These are phyloP conservation scores for Vesta saturnalis DNA, from an alignment of 2,888 invertebrate species.

Conservation along the genomic window DNA sequence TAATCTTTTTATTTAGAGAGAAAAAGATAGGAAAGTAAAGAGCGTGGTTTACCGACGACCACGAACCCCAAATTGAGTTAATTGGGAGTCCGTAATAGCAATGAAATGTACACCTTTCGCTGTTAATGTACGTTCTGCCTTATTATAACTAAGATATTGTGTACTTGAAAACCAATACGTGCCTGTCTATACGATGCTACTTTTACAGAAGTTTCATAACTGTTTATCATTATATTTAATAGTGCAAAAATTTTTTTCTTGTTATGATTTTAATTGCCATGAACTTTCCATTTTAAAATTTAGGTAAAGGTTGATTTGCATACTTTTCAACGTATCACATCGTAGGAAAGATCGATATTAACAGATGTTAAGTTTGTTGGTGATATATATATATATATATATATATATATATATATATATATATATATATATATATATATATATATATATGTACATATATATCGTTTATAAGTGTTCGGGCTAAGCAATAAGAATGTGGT, in stretches of 20 bases:
- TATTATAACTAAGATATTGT: slow-evolving; percentile 50
- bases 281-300: too few relatives aligned
- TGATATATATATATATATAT: too few relatives aligned
- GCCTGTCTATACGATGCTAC: slow-evolving; percentile 28
- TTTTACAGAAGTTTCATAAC: slow-evolving; percentile 19
- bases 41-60: slow-evolving; percentile 25
- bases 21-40: slow-evolving; percentile 19
- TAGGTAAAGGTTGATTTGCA: too few relatives aligned
- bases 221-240: slow-evolving; percentile 3
- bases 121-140: slow-evolving; percentile 50
- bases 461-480: too few relatives aligned
- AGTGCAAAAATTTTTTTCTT: background rate
- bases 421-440: too few relatives aligned
- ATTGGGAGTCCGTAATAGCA: slow-evolving; percentile 52
- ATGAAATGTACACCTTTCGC: slow-evolving; percentile 51
- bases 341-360: too few relatives aligned
- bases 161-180: slow-evolving; percentile 48
- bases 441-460: too few relatives aligned
- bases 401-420: too few relatives aligned
- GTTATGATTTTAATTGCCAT: too few relatives aligned
- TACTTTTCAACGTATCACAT: too few relatives aligned
- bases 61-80: slow-evolving; percentile 51
- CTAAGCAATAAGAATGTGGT: too few relatives aligned
- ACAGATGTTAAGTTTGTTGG: too few relatives aligned
- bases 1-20: background rate